A percentile compares a stretch with the other conserved stretches of the same genome.
Conservation (phyloP, 1,140 invertebrate species). For the Apis cerana region DNA sequence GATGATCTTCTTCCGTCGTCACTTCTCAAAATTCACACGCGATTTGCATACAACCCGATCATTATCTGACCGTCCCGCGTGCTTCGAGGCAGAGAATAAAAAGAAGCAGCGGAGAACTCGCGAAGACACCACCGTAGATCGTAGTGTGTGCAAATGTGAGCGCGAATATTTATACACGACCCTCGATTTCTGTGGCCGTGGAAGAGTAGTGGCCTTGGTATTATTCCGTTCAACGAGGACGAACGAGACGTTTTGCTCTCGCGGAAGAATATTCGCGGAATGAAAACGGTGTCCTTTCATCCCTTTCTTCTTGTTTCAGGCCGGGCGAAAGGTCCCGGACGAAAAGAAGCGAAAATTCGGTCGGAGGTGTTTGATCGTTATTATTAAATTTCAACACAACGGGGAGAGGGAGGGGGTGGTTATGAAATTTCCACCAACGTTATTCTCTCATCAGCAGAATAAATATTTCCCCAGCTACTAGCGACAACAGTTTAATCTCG, state of each 20-base stretch:
- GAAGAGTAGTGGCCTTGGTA: no score
- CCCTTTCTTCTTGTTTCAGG: no score
- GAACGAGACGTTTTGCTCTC: no score
- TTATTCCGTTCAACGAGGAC: no score
- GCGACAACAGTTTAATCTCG: conserved; percentile 34
- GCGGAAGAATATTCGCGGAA: no score
- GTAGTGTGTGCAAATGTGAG: conserved; percentile 17
- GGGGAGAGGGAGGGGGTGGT: background rate
- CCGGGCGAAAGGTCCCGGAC: no score
- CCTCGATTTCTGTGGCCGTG: no score
- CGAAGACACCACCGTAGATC: background rate
- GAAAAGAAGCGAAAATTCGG: background rate
- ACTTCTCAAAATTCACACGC: conserved; percentile 5
- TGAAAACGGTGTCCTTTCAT: no score
- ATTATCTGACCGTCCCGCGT: background rate
- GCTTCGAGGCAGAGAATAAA: background rate
- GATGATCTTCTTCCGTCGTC: conserved; percentile 11
- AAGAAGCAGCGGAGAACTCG: conserved; percentile 37
- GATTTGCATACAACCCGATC: conserved; percentile 46
- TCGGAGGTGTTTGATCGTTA: conserved; percentile 15
- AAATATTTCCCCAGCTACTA: conserved; percentile 31
- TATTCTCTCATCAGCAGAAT: conserved; percentile 34
- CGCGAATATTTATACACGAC: conserved; percentile 57
- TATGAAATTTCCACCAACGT: conserved; percentile 30
- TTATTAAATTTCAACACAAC: conserved; percentile 22